A percentile compares a stretch with the other conserved stretches of the same genome.
Evolutionary conservation across 2,113 vertebrate genomes (phyloP).

Genomic region (Trichechus manatus): DNA sequence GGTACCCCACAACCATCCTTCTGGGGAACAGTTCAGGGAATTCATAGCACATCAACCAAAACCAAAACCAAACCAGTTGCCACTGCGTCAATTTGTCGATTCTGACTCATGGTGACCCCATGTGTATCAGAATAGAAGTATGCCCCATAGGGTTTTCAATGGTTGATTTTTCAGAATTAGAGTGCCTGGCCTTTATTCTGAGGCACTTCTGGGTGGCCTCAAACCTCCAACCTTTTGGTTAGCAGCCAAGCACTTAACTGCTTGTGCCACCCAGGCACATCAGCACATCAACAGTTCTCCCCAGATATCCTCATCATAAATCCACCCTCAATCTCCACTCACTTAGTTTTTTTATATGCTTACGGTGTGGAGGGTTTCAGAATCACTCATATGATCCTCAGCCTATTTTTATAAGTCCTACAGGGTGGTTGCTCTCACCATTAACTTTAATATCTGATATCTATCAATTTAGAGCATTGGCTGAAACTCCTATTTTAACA

Average conservation of each 20-base stretch:
- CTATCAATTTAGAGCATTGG: not conserved
- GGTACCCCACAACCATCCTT: not conserved
- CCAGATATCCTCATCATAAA: not conserved
- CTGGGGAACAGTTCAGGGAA: not conserved
- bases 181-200: not conserved
- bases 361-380: not conserved
- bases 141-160: not conserved
- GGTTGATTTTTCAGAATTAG: not conserved
- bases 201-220: not conserved
- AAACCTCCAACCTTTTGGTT: not conserved
- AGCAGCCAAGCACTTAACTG: not conserved
- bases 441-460: slow-evolving; percentile 30
- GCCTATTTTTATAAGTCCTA: not conserved
- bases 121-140: not conserved
- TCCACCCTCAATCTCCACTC: not conserved
- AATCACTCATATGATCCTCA: not conserved
- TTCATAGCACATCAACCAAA: not conserved
- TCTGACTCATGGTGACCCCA: not conserved
- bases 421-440: not conserved
- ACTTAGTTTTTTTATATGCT: not conserved
- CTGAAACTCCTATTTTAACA: slow-evolving; percentile 18
- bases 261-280: not conserved
- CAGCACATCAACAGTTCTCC: not conserved
- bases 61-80: too few relatives aligned
- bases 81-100: too few relatives aligned